These are phyloP conservation scores for Abramis brama DNA, from an alignment of 2,113 vertebrate genomes.

Conservation along the genomic window DNA sequence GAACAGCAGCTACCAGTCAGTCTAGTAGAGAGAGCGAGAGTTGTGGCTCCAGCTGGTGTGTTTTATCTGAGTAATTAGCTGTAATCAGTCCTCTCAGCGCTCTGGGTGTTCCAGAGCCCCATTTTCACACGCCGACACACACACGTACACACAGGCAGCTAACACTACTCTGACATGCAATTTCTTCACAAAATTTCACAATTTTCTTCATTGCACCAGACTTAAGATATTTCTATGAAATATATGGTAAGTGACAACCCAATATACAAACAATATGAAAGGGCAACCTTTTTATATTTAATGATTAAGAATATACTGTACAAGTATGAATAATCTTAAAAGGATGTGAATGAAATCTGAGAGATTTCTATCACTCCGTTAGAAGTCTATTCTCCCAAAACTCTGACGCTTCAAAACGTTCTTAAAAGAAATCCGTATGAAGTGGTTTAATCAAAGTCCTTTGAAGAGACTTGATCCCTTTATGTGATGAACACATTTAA, in stretches of 20 bases:
- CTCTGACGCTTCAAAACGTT: no score
- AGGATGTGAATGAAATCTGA: no score
- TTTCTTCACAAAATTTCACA: neutral
- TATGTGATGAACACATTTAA: no score
- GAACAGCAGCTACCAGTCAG: slow-evolving; percentile 15
- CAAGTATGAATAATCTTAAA: no score
- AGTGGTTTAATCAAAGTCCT: no score
- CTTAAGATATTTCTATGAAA: neutral
- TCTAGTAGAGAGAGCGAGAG: slow-evolving; percentile 12
- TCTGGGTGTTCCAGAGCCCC: slow-evolving; percentile 69
- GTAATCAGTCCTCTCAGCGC: slow-evolving; percentile 72
- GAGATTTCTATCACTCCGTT: no score
- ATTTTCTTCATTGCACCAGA: neutral
- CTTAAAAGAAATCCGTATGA: no score
- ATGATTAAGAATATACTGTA: neutral
- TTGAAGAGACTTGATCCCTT: no score
- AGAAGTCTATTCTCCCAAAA: no score
- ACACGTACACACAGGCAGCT: slow-evolving; percentile 43
- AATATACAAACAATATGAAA: neutral
- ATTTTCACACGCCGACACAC: slow-evolving; percentile 59
- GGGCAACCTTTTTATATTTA: neutral
- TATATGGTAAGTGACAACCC: neutral
- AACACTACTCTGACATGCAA: slow-evolving; percentile 11
- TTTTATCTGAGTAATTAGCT: slow-evolving; percentile 72
- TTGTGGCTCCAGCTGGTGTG: slow-evolving; percentile 68